Evolutionary conservation across 2,797 vertebrate species (phyloP).

Genomic region (Moxostoma hubbsi): DNA sequence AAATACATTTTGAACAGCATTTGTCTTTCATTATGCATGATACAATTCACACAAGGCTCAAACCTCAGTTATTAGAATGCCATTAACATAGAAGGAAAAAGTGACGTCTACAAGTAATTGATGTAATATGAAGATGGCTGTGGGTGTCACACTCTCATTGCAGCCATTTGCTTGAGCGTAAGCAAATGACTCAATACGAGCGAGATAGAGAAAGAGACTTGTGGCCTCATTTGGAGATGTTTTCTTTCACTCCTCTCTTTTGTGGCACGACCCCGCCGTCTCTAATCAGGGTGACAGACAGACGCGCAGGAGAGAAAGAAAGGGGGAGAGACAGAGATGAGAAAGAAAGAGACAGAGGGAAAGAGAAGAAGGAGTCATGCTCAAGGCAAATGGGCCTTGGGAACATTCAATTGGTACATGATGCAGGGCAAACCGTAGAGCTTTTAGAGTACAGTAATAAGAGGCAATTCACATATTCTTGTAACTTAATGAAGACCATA

Average conservation of each 20-base stretch:
- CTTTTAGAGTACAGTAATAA: slow-evolving; percentile 19
- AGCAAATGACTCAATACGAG: slow-evolving; percentile 25
- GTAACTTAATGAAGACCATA: slow-evolving; percentile 38
- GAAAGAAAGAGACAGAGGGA: slow-evolving; percentile 17
- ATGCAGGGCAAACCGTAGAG: background rate
- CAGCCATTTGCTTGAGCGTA: slow-evolving; percentile 22
- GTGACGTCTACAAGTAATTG: slow-evolving; percentile 11
- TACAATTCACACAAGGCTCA: background rate
- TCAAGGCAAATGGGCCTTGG: slow-evolving; percentile 23
- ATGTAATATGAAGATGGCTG: slow-evolving; percentile 35
- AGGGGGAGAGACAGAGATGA: slow-evolving; percentile 43
- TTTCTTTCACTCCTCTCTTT: slow-evolving; percentile 51
- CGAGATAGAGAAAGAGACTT: slow-evolving; percentile 31
- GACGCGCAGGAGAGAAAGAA: slow-evolving; percentile 48
- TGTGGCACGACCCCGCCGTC: slow-evolving; percentile 56
- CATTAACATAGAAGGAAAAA: slow-evolving; percentile 18
- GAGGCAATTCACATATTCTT: slow-evolving; percentile 28
- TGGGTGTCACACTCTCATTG: slow-evolving; percentile 7
- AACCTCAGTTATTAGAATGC: background rate
- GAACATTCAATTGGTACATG: slow-evolving; percentile 17
- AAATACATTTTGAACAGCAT: slow-evolving; percentile 5
- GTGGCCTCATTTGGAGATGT: slow-evolving; percentile 46
- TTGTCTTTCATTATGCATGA: slow-evolving; percentile 25
- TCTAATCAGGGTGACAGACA: slow-evolving; percentile 58
- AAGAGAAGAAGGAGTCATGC: slow-evolving; percentile 7